These are phyloP conservation scores for Patella vulgata DNA, from an alignment of 1,140 invertebrate genomes.

Conservation along the genomic window DNA sequence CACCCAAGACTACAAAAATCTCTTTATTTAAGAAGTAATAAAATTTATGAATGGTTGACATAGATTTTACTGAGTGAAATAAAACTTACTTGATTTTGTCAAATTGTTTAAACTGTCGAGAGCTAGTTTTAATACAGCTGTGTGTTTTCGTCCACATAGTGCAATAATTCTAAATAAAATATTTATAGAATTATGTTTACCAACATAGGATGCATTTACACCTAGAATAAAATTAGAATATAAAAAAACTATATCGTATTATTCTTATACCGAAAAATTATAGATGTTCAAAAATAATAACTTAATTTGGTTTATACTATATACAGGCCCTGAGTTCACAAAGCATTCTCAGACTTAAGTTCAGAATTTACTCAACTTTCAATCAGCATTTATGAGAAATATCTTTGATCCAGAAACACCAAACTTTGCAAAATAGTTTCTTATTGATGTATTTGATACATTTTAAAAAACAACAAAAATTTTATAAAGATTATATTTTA, in stretches of 20 bases:
- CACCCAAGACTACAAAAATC: too few relatives aligned
- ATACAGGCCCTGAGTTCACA: too few relatives aligned
- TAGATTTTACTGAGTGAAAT: too few relatives aligned
- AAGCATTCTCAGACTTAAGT: too few relatives aligned
- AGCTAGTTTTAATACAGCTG: constrained; percentile 50
- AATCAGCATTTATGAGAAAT: too few relatives aligned
- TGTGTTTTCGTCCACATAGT: constrained; percentile 53
- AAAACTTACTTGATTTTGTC: constrained; percentile 64
- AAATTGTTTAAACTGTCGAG: constrained; percentile 60
- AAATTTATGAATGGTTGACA: too few relatives aligned
- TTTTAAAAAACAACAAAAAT: constrained; percentile 4
- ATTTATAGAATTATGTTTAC: constrained; percentile 61
- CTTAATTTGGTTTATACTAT: not conserved
- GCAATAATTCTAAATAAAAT: constrained; percentile 56
- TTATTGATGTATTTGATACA: too few relatives aligned
- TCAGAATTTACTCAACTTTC: too few relatives aligned
- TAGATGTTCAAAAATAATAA: not conserved
- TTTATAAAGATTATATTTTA: not conserved
- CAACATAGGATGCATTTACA: constrained; percentile 65
- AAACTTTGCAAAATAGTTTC: too few relatives aligned
- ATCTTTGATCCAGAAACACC: too few relatives aligned
- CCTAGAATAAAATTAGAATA: constrained; percentile 44
- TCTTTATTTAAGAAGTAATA: too few relatives aligned
- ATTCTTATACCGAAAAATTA: not conserved
- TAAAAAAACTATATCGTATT: not conserved